Percentiles rank a stretch among this genome's conserved stretches.
Conservation (phyloP, 2,888 invertebrate genomes). For the Leptopilina drosophilae region DNA sequence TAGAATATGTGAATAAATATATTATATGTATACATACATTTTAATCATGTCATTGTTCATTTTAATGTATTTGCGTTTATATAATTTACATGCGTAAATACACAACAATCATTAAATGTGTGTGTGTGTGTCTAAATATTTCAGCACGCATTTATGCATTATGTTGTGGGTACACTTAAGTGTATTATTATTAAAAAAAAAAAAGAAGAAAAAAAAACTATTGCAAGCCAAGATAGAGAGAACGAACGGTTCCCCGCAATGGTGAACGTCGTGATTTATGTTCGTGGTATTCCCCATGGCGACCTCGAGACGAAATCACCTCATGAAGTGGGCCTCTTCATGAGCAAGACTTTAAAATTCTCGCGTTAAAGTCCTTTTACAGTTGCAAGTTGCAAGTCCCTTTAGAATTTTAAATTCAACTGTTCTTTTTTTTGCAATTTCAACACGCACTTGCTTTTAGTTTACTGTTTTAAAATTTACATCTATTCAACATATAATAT, state of each 20-base stretch:
- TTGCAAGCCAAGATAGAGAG: conserved; percentile 15
- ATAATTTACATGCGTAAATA: neutral
- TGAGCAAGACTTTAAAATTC: neutral
- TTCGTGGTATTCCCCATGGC: conserved; percentile 25
- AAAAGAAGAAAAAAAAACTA: neutral
- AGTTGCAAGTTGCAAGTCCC: neutral
- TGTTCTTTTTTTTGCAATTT: no score
- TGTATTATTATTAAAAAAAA: conserved; percentile 3
- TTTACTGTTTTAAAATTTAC: no score
- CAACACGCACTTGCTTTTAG: no score
- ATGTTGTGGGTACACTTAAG: neutral
- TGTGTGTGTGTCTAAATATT: neutral
- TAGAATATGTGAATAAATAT: conserved; percentile 17
- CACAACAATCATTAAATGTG: neutral
- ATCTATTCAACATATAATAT: no score
- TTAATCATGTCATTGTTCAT: neutral
- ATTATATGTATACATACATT: neutral
- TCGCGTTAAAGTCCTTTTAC: neutral
- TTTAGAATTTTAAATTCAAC: no score
- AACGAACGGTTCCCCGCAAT: conserved; percentile 23
- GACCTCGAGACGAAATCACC: conserved; percentile 41
- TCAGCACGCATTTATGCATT: neutral
- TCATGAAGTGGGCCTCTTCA: conserved; percentile 28
- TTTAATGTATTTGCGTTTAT: neutral
- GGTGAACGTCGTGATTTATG: conserved; percentile 34